Conservation (phyloP, 2,797 vertebrate genomes). For the Kryptolebias ocellatus region DNA sequence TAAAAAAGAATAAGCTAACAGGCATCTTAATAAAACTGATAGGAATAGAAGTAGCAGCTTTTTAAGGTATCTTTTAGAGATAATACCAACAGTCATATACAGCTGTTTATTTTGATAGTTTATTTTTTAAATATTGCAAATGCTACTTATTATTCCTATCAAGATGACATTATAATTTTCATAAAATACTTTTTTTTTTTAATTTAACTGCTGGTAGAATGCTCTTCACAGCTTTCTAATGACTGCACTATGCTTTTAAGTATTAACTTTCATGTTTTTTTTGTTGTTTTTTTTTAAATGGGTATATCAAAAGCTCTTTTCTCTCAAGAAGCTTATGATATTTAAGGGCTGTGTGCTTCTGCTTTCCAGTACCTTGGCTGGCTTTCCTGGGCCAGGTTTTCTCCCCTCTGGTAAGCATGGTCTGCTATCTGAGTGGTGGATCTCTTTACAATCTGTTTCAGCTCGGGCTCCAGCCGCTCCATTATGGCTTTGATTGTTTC, state of each 20-base stretch:
- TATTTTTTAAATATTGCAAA: constrained; percentile 18
- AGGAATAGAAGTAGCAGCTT: constrained; percentile 47
- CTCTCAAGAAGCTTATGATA: background rate
- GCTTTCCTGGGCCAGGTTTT: constrained; percentile 89
- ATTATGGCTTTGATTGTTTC: constrained; percentile 95
- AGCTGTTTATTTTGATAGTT: constrained; percentile 17
- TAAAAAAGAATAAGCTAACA: constrained; percentile 35
- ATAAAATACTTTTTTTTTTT: constrained; percentile 9
- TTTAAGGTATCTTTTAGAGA: constrained; percentile 28
- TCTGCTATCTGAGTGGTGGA: constrained; percentile 99
- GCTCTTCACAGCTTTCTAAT: too few species aligned
- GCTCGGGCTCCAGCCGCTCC: constrained; percentile 93
- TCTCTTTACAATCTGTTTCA: constrained; percentile 96
- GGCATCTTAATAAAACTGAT: constrained; percentile 31
- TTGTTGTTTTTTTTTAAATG: background rate
- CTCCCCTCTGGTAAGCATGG: constrained; percentile 92
- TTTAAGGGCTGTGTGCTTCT: background rate
- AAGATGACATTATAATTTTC: constrained; percentile 28
- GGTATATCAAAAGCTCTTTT: background rate
- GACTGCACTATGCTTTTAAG: constrained; percentile 7
- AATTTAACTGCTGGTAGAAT: background rate
- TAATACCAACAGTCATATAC: constrained; percentile 19
- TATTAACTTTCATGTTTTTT: constrained; percentile 14
- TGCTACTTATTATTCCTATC: constrained; percentile 20
- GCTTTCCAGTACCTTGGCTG: constrained; percentile 86